phyloP scores from a whole-genome alignment of 2,797 vertebrate genomes.

The Sebastes hubbsi region DNA sequence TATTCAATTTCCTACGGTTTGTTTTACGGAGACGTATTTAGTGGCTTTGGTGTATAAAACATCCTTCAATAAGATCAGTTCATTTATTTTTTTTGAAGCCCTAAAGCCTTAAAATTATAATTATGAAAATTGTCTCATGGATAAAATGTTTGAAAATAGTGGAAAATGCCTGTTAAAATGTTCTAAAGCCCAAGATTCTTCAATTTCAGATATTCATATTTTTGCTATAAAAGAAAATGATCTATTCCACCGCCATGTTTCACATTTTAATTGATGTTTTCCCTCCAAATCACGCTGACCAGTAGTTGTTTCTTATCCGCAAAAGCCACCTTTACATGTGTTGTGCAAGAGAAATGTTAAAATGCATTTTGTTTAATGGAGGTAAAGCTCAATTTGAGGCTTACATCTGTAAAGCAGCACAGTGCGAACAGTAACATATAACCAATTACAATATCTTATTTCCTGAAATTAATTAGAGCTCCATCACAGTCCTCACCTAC shows the following conservation, averaged over 20 bases:
- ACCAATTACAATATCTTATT: constrained; percentile 62
- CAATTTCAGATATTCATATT: not conserved
- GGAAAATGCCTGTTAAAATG: too few relatives aligned
- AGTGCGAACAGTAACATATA: constrained; percentile 24
- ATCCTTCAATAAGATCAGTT: not conserved
- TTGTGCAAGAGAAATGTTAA: not conserved
- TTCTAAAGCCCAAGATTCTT: not conserved
- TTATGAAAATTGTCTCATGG: too few relatives aligned
- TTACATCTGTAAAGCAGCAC: constrained; percentile 9
- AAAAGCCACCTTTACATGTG: not conserved
- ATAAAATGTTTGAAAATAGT: too few relatives aligned
- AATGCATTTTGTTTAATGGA: not conserved
- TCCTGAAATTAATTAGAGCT: constrained; percentile 56
- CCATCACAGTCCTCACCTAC: constrained; percentile 46
- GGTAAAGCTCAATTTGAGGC: constrained; percentile 6
- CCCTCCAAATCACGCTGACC: not conserved
- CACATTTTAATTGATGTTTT: not conserved
- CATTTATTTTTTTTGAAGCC: not conserved
- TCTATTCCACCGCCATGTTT: not conserved
- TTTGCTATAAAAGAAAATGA: not conserved
- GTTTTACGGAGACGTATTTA: not conserved
- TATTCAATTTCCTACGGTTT: not conserved
- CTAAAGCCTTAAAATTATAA: not conserved
- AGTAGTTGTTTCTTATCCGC: not conserved
- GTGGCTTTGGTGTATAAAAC: not conserved